Evolutionary conservation across 2,797 vertebrate genomes (phyloP), one percentile per base, ranked within the genome.

Genomic region (Rhynchotus rufescens): DNA sequence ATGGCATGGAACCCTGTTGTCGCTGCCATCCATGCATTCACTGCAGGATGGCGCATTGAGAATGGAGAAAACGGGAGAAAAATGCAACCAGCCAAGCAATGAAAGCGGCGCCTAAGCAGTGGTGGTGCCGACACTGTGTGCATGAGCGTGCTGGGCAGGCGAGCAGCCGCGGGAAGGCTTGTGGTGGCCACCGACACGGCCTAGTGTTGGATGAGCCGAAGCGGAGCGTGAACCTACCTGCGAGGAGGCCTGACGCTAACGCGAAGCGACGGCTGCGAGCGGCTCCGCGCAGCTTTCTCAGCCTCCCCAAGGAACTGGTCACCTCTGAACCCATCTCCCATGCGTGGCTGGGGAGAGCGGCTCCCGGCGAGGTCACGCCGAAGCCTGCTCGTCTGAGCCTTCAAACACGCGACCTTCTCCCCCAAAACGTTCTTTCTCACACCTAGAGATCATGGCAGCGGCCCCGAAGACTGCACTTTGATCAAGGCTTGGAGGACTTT

Each of bases 231-330:
- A 92, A 96, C 88, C 97, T 98, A 98, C 98, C 97, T 98, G 97
- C 93, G 89, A 96, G 90, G 95, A 94, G 90, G 80, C 68, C 87
- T 98, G 98, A 98, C 77, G 89, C 56, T 99, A 98, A 99, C 98
- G 95, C 64, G 97, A 95, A 96, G 92, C 97, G 99, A 98, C 99
- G 99, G 98, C 98, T 91, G 94, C 98, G 98, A 98, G 97, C 97
- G 97, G 96, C 97, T 96, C 97, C 97, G 97, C 92, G 96, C 97
- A 98, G 97, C 97, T 98, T 98, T 98, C 98, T 97, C 97, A 97
- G 98, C 98, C 98, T 98, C 97, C 97, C 97, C 59, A 92, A 97
- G 98, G 98, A 98, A 99, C 98, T 99, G 98, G 98, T 98, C 98
- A 98, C 97, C 98, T 96, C 97, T 96, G 98, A 98, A 98, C 96